Conservation (phyloP, 1,140 invertebrate genomes). For the Drosophila teissieri region DNA sequence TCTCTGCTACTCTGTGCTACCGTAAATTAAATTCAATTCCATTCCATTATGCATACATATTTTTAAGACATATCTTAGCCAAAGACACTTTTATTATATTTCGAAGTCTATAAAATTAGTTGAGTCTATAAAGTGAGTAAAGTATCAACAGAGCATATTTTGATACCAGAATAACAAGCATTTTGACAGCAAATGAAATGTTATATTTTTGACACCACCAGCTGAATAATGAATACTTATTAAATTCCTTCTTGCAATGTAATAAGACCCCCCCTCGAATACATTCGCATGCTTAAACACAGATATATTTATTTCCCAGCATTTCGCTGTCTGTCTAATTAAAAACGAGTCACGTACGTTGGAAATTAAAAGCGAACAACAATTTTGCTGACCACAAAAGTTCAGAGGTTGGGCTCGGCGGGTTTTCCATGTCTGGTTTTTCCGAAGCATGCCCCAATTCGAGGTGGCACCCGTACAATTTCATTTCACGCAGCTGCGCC, state of each 20-base stretch:
- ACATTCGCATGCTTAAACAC: neutral
- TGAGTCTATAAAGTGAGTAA: too few species aligned
- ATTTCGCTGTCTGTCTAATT: constrained; percentile 35
- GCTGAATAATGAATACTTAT: too few species aligned
- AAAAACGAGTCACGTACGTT: constrained; percentile 59
- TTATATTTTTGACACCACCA: constrained; percentile 19
- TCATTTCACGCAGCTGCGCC: constrained; percentile 58
- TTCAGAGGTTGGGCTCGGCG: constrained; percentile 5
- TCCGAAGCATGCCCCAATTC: neutral
- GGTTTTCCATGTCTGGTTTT: neutral
- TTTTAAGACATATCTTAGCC: too few species aligned
- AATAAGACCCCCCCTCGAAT: neutral
- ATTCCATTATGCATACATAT: neutral
- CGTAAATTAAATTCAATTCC: neutral
- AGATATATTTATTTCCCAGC: constrained; percentile 10
- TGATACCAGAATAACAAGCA: too few species aligned
- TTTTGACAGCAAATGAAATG: neutral
- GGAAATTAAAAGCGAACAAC: constrained; percentile 54
- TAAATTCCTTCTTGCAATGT: neutral
- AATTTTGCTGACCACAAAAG: constrained; percentile 51
- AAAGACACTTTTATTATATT: too few species aligned
- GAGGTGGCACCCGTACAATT: neutral
- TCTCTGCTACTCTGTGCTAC: neutral
- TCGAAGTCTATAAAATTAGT: too few species aligned
- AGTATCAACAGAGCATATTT: too few species aligned